Base-by-base conservation (phyloP, 2,888 invertebrate genomes). In the Piscicola geometra region DNA sequence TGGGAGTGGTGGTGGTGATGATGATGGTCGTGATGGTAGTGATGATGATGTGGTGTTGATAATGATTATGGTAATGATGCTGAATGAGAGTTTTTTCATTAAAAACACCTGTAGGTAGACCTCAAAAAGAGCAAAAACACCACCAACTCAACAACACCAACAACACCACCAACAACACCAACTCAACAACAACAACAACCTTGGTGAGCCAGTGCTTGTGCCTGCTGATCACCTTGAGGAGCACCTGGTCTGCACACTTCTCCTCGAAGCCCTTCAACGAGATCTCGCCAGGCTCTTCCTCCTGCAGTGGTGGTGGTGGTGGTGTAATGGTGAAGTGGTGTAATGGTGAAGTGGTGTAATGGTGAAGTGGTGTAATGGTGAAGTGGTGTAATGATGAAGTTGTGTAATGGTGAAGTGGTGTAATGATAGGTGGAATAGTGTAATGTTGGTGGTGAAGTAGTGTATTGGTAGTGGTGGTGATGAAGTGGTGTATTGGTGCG, bases 241-340 rank as follows among this genome's bases (percentile, higher is more conserved):
- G 89, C 68, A 95, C 90, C 71, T 90, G 88, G 84, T 97, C 97
- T 25, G 90, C 87, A 82, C 92, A 93, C 81, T 90, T 91, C 78
- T 91, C 90, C 81, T 89, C 90, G 69, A 88, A 87, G 77, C 89
- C 88, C 0, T 90, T 89, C 81, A 92, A 90, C 85, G 93, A 92
- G 84, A 90, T 81, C 15, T 89, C 88, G 80, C 91, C 91, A 33
- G 91, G 89, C 82, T 94, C 84, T 75, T 81, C 81, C 78, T 86
- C 93, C 83, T 92, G 68, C 66, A 72, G 28, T 25, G 50, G 21
- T 21, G 9, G 9, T 9, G 21, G 50, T 47, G 50, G 21, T 15
- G 12, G 21, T 47, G 21, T 21, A 47, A 15, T 47, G 12, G 9
- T 47, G 50, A 47, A 47, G 21, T n/a, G n/a, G n/a, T n/a, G n/a